Evolutionary conservation across 2,113 vertebrate genomes (phyloP).

Genomic region (Ciconia stormi): DNA sequence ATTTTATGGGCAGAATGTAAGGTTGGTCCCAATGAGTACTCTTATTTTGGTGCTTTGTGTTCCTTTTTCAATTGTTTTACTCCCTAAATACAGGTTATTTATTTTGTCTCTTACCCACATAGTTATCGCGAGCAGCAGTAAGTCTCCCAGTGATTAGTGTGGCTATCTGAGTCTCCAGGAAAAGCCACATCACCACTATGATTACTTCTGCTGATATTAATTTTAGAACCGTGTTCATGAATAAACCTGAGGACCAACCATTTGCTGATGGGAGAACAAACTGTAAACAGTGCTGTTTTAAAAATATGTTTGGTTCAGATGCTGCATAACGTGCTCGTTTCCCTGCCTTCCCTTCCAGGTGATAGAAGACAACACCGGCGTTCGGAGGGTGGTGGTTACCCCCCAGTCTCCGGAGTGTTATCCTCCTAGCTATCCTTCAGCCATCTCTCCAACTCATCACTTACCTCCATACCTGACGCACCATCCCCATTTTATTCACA

Average conservation of each 20-base stretch:
- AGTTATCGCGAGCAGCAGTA: not conserved
- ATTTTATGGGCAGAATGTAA: not conserved
- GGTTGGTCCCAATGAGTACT: not conserved
- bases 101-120: not conserved
- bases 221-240: constrained; percentile 34
- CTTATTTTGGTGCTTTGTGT: constrained; percentile 37
- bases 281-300: not conserved
- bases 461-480: constrained; percentile 91
- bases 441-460: constrained; percentile 94
- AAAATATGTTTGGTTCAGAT: not conserved
- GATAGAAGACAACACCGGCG: constrained; percentile 94
- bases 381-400: constrained; percentile 95
- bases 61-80: constrained; percentile 10
- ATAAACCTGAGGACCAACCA: not conserved
- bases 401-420: constrained; percentile 97
- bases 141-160: not conserved
- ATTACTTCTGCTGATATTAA: not conserved
- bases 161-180: constrained; percentile 1
- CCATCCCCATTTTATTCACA: constrained; percentile 93
- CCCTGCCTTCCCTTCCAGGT: constrained; percentile 78
- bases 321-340: not conserved
- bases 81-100: constrained; percentile 29
- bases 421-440: constrained; percentile 92
- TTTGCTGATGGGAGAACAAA: not conserved
- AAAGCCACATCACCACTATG: not conserved